These are phyloP conservation scores for Dicrostonyx torquatus DNA, from an alignment of 2,797 vertebrate genomes.

Conservation along the genomic window DNA sequence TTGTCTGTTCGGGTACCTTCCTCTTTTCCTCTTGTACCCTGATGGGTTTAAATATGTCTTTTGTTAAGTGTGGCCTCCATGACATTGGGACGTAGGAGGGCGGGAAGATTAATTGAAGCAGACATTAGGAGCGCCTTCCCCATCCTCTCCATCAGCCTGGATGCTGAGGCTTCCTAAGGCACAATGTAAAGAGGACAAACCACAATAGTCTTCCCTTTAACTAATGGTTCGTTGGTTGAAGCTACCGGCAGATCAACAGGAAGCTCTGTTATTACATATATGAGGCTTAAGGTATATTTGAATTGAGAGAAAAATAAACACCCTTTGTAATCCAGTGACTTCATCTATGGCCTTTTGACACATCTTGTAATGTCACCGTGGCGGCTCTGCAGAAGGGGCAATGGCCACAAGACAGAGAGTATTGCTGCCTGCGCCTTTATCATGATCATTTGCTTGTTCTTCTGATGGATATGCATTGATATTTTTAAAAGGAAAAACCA, in stretches of 20 bases:
- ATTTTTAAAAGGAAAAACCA: conserved; percentile 64
- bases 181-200: neutral
- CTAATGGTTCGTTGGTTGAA: neutral
- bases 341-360: neutral
- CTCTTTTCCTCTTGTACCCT: conserved; percentile 16
- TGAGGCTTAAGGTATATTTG: neutral
- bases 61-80: conserved; percentile 3
- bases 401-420: conserved; percentile 47
- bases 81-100: neutral
- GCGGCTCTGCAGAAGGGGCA: neutral
- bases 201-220: neutral
- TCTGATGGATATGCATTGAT: conserved; percentile 71
- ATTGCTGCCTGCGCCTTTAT: conserved; percentile 66
- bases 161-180: conserved; percentile 37
- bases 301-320: conserved; percentile 29
- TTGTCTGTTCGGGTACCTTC: conserved; percentile 38
- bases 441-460: conserved; percentile 60
- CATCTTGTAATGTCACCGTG: neutral
- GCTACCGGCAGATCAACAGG: conserved; percentile 11
- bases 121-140: neutral
- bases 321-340: neutral
- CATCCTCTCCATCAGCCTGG: neutral
- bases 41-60: conserved; percentile 41
- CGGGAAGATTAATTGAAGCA: conserved; percentile 34
- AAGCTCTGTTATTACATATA: neutral